Evolutionary conservation across 2,113 vertebrate genomes (phyloP).

Genomic region (Scolopax mira): DNA sequence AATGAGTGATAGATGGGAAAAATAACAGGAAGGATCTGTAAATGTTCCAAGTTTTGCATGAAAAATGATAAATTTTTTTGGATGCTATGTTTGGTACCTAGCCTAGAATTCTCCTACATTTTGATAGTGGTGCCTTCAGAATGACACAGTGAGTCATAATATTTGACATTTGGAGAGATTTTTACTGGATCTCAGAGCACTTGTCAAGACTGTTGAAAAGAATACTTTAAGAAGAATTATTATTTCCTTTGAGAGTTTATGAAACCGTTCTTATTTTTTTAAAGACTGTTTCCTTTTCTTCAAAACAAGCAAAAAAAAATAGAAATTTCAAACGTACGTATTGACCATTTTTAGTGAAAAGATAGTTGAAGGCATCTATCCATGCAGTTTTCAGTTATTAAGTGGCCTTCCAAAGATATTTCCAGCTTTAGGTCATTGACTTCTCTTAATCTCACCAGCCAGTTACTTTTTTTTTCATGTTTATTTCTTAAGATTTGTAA

Average conservation of each 20-base stretch:
- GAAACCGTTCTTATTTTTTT: not conserved
- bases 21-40: conserved; percentile 50
- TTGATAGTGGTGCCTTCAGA: conserved; percentile 54
- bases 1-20: conserved; percentile 56
- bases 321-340: not conserved
- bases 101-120: conserved; percentile 61
- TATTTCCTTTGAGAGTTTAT: conserved; percentile 44
- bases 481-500: not conserved
- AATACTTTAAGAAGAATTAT: conserved; percentile 52
- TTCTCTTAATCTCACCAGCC: not conserved
- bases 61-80: conserved; percentile 35
- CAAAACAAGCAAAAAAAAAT: conserved; percentile 3
- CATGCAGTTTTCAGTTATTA: not conserved
- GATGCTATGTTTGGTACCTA: conserved; percentile 58
- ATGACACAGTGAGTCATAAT: conserved; percentile 62
- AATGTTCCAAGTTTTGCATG: conserved; percentile 44
- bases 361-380: not conserved
- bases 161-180: conserved; percentile 61
- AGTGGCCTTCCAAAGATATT: conserved; percentile 11
- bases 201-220: conserved; percentile 48
- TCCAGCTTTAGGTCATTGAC: not conserved
- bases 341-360: conserved; percentile 21
- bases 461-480: not conserved
- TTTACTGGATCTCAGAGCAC: conserved; percentile 51
- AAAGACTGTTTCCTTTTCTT: conserved; percentile 31